Percentiles rank a stretch among this genome's conserved stretches.
These are phyloP conservation scores for Euclidia mi DNA, from an alignment of 2,888 invertebrate genomes.

Conservation along the genomic window DNA sequence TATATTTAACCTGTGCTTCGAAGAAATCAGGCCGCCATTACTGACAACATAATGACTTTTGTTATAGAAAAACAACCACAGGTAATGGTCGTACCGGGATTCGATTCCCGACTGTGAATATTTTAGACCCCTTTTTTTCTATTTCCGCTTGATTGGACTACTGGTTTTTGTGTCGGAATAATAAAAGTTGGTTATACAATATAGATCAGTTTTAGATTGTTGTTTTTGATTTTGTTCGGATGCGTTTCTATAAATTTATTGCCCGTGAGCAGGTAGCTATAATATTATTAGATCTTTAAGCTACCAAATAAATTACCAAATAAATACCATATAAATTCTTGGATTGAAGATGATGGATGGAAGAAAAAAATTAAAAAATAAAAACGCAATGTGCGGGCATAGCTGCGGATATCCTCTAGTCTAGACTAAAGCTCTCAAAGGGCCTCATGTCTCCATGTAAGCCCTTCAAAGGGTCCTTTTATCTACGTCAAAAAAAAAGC, in stretches of 20 bases:
- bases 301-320: too few species aligned
- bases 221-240: conserved; percentile 9
- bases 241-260: conserved; percentile 2
- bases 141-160: conserved; percentile 51
- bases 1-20: conserved; percentile 41
- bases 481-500: too few species aligned
- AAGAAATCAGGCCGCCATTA: conserved; percentile 45
- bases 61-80: conserved; percentile 51
- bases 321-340: too few species aligned
- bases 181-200: conserved; percentile 15
- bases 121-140: conserved; percentile 46
- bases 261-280: neutral
- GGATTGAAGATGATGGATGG: too few species aligned
- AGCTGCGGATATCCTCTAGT: too few species aligned
- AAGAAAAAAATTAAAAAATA: too few species aligned
- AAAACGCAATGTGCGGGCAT: too few species aligned
- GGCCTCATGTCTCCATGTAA: too few species aligned
- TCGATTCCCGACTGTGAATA: conserved; percentile 46
- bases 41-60: conserved; percentile 52
- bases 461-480: too few species aligned
- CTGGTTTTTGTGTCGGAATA: conserved; percentile 51
- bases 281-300: too few species aligned
- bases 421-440: too few species aligned
- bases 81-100: conserved; percentile 50
- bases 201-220: conserved; percentile 16